These are phyloP conservation scores for Drosophila triauraria DNA, from an alignment of 1,140 invertebrate genomes.

Conservation along the genomic window DNA sequence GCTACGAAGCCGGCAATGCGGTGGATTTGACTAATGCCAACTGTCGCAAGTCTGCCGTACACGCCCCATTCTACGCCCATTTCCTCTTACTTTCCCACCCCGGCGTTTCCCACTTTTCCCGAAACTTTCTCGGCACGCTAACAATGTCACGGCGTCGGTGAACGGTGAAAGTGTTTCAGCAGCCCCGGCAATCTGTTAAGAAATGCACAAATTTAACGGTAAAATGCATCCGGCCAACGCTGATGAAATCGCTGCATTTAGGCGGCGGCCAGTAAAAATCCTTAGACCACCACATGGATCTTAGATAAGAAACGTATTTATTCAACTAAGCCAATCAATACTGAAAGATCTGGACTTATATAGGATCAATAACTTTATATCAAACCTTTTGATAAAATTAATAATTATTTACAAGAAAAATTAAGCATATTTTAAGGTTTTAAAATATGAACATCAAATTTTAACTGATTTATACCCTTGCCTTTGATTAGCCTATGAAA, in stretches of 20 bases:
- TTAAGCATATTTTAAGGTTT: too few species aligned
- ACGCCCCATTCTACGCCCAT: slow-evolving; percentile 14
- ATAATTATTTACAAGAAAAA: too few species aligned
- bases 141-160: slow-evolving; percentile 66
- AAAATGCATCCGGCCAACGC: slow-evolving; percentile 50
- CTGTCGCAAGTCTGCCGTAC: slow-evolving; percentile 31
- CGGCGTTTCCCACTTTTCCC: slow-evolving; percentile 15
- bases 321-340: too few species aligned
- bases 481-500: too few species aligned
- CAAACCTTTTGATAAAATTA: too few species aligned
- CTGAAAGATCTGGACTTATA: neutral
- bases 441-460: too few species aligned
- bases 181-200: slow-evolving; percentile 39
- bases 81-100: neutral
- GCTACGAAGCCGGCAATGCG: slow-evolving; percentile 35
- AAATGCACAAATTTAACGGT: slow-evolving; percentile 66
- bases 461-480: too few species aligned
- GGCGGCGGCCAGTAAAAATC: slow-evolving; percentile 13
- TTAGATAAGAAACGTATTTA: slow-evolving; percentile 13
- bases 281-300: neutral
- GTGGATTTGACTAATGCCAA: slow-evolving; percentile 51
- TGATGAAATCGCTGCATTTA: slow-evolving; percentile 42
- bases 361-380: neutral
- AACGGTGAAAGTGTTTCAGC: slow-evolving; percentile 72
- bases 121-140: slow-evolving; percentile 48